Conservation (phyloP, 2,888 invertebrate species). For the Liodrosophila aerea region DNA sequence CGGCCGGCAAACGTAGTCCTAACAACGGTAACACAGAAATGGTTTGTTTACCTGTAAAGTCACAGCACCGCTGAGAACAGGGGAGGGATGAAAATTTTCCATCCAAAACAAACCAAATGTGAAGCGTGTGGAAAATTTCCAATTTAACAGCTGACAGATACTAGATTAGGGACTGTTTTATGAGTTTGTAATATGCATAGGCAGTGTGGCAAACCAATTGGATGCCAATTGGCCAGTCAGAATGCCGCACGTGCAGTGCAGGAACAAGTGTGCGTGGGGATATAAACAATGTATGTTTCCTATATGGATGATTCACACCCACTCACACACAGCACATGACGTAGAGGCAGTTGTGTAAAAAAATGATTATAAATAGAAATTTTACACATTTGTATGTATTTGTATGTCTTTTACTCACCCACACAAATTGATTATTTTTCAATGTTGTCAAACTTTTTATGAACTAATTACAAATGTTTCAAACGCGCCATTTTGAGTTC, state of each 20-base stretch:
- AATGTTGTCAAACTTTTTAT: constrained; percentile 6
- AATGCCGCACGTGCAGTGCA: constrained; percentile 50
- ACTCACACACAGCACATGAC: constrained; percentile 37
- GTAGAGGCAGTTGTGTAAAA: constrained; percentile 12
- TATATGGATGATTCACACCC: constrained; percentile 41
- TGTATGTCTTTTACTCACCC: constrained; percentile 47
- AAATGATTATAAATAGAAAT: too few relatives aligned
- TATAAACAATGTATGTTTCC: constrained; percentile 5
- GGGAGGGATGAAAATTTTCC: constrained; percentile 39
- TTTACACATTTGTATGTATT: too few relatives aligned
- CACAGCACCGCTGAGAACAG: constrained; percentile 1
- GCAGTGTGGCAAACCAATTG: constrained; percentile 61
- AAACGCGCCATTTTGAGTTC: constrained; percentile 78
- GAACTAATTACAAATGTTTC: constrained; percentile 72
- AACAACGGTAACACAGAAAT: constrained; percentile 3
- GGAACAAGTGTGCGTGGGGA: constrained; percentile 47
- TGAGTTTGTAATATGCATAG: too few relatives aligned
- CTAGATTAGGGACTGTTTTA: too few relatives aligned
- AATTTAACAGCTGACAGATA: constrained; percentile 57
- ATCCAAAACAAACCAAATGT: constrained; percentile 15
- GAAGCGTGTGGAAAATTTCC: constrained; percentile 46
- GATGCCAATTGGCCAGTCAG: constrained; percentile 44
- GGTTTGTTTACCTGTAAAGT: constrained; percentile 41
- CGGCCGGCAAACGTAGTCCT: constrained; percentile 41
- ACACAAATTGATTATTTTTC: constrained; percentile 21